These are phyloP conservation scores for Pomacea maculata DNA, from an alignment of 1,140 invertebrate species.

Conservation along the genomic window DNA sequence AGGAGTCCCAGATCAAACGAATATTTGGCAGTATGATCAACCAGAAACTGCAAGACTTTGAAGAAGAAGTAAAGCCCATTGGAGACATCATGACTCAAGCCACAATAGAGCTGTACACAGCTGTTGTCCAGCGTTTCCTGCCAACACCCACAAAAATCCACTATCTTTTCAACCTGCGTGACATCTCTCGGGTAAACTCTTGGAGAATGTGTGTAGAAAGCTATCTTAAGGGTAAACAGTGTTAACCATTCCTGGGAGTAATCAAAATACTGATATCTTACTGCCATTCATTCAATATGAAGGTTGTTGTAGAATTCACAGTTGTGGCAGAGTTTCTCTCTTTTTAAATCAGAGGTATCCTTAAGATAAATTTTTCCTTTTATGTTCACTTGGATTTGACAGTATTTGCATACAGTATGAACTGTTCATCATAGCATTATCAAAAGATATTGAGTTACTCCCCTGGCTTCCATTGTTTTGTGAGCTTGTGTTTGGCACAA, in stretches of 20 bases:
- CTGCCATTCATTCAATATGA: not conserved
- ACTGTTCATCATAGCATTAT: too few relatives aligned
- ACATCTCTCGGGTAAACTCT: slow-evolving; percentile 79
- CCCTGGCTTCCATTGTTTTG: not conserved
- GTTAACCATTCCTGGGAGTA: too few relatives aligned
- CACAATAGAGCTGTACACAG: slow-evolving; percentile 80
- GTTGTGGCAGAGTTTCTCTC: too few relatives aligned
- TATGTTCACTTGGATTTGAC: too few relatives aligned
- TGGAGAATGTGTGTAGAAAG: too few relatives aligned
- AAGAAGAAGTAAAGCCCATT: slow-evolving; percentile 77
- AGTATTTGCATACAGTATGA: too few relatives aligned
- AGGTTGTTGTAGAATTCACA: too few relatives aligned
- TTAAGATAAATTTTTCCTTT: too few relatives aligned
- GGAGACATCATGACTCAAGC: slow-evolving; percentile 72
- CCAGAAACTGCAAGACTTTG: slow-evolving; percentile 81
- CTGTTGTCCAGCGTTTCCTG: slow-evolving; percentile 76
- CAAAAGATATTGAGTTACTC: too few relatives aligned
- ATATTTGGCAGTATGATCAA: slow-evolving; percentile 85
- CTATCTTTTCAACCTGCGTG: slow-evolving; percentile 86
- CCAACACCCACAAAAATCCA: slow-evolving; percentile 89
- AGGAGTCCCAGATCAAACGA: slow-evolving; percentile 77
- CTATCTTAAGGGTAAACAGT: too few relatives aligned
- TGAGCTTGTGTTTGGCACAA: not conserved
- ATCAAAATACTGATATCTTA: too few relatives aligned
- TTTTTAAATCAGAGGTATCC: too few relatives aligned